These are phyloP conservation scores for Pandemis corylana DNA, from an alignment of 2,888 invertebrate species.

Conservation along the genomic window DNA sequence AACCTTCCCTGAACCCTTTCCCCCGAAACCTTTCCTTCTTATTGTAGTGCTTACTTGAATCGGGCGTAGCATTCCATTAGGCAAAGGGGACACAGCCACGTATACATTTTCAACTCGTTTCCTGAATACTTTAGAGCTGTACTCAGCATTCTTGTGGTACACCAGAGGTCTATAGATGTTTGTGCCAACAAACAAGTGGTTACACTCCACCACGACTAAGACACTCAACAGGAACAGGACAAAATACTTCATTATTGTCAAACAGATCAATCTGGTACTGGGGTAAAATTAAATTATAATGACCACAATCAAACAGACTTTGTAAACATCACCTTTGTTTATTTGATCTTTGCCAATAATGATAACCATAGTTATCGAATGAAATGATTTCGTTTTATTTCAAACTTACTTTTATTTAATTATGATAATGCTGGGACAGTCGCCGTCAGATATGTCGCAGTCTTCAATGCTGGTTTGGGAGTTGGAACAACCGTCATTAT, in stretches of 20 bases:
- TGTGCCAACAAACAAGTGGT: constrained; percentile 66
- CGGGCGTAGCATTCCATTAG: constrained; percentile 45
- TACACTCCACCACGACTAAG: constrained; percentile 59
- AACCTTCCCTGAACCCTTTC: too few relatives aligned
- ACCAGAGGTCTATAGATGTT: constrained; percentile 58
- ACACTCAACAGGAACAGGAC: constrained; percentile 49
- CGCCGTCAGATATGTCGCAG: too few relatives aligned
- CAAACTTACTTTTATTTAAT: not conserved
- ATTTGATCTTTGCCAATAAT: constrained; percentile 9
- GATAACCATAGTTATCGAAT: not conserved
- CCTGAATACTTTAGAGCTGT: constrained; percentile 53
- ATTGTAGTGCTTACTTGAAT: constrained; percentile 63
- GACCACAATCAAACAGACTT: constrained; percentile 11
- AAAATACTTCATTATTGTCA: constrained; percentile 48
- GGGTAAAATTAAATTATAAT: constrained; percentile 2
- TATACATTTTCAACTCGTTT: constrained; percentile 66
- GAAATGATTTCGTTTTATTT: not conserved
- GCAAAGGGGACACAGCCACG: constrained; percentile 52
- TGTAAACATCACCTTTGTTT: not conserved
- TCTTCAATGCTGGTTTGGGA: too few relatives aligned
- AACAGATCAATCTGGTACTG: not conserved
- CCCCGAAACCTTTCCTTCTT: too few relatives aligned
- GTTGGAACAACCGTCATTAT: too few relatives aligned
- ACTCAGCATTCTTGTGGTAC: constrained; percentile 54
- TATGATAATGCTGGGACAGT: too few relatives aligned